These are phyloP conservation scores for Eriocheir sinensis DNA, from an alignment of 1,140 invertebrate genomes.

Conservation along the genomic window DNA sequence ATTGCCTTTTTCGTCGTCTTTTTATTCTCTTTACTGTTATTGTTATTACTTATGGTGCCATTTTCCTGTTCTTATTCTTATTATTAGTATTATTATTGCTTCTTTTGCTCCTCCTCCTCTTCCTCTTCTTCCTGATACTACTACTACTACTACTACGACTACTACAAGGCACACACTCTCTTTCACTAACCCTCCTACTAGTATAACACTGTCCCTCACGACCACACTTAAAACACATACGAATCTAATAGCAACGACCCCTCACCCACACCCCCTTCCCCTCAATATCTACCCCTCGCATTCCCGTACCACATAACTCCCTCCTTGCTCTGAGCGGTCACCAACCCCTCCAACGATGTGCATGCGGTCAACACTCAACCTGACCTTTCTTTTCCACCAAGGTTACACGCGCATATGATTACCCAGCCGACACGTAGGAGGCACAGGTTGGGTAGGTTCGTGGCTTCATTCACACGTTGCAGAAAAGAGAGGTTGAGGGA, in stretches of 20 bases:
- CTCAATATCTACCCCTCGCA: not conserved
- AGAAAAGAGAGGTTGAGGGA: too few relatives aligned
- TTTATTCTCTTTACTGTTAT: not conserved
- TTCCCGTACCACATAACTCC: not conserved
- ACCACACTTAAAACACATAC: not conserved
- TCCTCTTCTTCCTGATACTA: not conserved
- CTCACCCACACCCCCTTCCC: not conserved
- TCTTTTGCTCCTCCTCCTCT: constrained; percentile 22
- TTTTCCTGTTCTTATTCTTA: not conserved
- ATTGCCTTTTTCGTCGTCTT: not conserved
- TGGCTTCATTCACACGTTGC: too few relatives aligned
- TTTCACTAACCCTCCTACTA: not conserved
- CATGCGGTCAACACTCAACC: not conserved
- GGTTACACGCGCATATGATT: too few relatives aligned
- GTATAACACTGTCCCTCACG: too few relatives aligned
- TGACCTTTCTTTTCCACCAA: too few relatives aligned
- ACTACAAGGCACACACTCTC: not conserved
- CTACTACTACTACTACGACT: not conserved
- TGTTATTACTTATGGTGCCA: not conserved
- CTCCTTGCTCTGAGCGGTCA: not conserved
- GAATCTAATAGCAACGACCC: not conserved
- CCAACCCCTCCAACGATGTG: not conserved
- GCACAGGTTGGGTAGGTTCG: too few relatives aligned
- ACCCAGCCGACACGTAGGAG: too few relatives aligned
- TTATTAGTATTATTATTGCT: not conserved